These are phyloP conservation scores for Uloborus plumipes DNA, from an alignment of 2,888 invertebrate genomes.

Conservation along the genomic window DNA sequence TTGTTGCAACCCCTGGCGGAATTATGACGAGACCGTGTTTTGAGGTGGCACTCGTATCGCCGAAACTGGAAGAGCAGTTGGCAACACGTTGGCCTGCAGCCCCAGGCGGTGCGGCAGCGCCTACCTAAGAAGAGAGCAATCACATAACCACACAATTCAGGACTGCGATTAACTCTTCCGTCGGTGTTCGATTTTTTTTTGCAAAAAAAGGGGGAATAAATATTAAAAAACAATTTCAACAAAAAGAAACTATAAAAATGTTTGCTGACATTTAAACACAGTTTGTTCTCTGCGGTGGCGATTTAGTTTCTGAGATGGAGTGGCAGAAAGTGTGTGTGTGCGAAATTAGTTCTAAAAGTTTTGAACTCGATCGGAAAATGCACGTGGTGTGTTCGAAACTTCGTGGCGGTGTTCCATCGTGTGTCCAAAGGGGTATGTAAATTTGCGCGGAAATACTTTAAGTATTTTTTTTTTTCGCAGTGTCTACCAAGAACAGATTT, in stretches of 20 bases:
- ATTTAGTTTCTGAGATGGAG: background rate
- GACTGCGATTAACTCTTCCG: constrained; percentile 31
- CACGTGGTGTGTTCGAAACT: constrained; percentile 52
- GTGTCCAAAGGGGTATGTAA: constrained; percentile 7
- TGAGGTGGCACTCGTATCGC: constrained; percentile 58
- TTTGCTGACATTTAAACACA: background rate
- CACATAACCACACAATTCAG: constrained; percentile 57
- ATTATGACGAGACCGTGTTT: constrained; percentile 58
- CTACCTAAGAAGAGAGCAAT: constrained; percentile 51
- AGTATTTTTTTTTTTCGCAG: constrained; percentile 8
- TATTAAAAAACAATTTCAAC: too few species aligned
- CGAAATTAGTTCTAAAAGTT: background rate
- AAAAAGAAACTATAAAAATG: too few species aligned
- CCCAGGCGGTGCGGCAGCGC: constrained; percentile 57
- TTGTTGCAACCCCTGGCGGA: constrained; percentile 38
- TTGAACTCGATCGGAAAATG: constrained; percentile 34
- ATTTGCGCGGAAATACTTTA: too few species aligned
- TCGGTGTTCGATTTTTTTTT: constrained; percentile 2
- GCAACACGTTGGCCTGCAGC: constrained; percentile 62
- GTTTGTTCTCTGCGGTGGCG: constrained; percentile 16
- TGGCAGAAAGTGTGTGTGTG: background rate
- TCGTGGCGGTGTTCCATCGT: constrained; percentile 30
- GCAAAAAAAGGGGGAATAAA: too few species aligned
- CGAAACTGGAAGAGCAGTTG: constrained; percentile 54
- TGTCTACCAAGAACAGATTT: constrained; percentile 15